Base-by-base conservation (phyloP, 2,113 vertebrate genomes). In the Alectura lathami region DNA sequence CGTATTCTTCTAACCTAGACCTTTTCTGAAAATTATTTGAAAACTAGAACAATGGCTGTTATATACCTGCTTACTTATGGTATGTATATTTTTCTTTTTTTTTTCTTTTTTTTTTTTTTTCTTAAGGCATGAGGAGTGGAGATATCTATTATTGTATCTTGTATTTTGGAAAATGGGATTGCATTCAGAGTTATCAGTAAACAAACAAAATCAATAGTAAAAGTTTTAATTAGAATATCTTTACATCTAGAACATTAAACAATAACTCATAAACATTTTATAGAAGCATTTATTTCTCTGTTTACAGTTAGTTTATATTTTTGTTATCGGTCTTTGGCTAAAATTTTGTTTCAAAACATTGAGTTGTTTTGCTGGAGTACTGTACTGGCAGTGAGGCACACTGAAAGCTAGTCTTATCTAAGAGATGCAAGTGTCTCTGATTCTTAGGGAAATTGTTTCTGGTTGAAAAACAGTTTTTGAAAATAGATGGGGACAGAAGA, bases 81-180 rank as follows among this genome's bases (percentile, higher is more conserved):
- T 40, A 56, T 32, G n/a, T n/a, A n/a, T n/a, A n/a, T n/a, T n/a
- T n/a, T n/a, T 16, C 4, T 8, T 34, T 43, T 30, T 60, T 68
- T 4, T 32, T 60, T 51, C 8, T 3, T 2, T n/a, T 16, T 4
- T 8, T 34, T 43, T 30, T 60, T 68, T 4, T 32, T 60, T 51
- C 8, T 3, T 2, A 4, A 2, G 12, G 8, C 8, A 18, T 36
- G 11, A 17, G 16, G 6, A 22, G 9, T 9, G 5, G 18, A 83
- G 8, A 36, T 45, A 5, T 8, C 11, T 79, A 2, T 42, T 82
- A 32, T 51, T 79, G 3, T 56, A 38, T 14, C 10, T 86, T 21
- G 1, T 3, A 36, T 74, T 40, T 84, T 38, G 8, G 30, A 62
- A 74, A 78, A 59, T 15, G 13, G 2, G 15, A 69, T 32, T 45